These are phyloP conservation scores for Megalops atlanticus DNA, from an alignment of 2,113 vertebrate species.

Conservation along the genomic window DNA sequence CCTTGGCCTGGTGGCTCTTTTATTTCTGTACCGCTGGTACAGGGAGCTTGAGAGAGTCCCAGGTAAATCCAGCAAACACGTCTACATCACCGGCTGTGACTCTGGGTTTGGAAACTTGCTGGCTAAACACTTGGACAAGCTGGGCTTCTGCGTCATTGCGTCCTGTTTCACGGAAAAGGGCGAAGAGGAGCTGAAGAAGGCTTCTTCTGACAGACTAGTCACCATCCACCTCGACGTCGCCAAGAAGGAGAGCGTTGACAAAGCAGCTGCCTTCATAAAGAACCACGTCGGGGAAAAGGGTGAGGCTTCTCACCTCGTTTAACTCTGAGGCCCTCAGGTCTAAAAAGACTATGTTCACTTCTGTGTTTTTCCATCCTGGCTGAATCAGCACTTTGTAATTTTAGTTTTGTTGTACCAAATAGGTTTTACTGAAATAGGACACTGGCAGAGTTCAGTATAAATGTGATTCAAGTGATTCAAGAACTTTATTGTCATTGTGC, in stretches of 20 bases:
- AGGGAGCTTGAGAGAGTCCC: slow-evolving; percentile 55
- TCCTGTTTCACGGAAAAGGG: slow-evolving; percentile 70
- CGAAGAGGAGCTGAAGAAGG: slow-evolving; percentile 65
- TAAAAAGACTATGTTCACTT: too few species aligned
- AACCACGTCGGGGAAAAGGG: slow-evolving; percentile 74
- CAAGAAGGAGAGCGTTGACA: slow-evolving; percentile 66
- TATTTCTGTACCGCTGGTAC: slow-evolving; percentile 59
- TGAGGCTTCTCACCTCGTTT: too few species aligned
- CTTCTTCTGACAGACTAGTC: slow-evolving; percentile 60
- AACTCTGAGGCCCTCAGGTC: too few species aligned
- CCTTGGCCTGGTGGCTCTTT: slow-evolving; percentile 44
- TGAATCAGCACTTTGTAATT: too few species aligned
- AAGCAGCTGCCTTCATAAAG: slow-evolving; percentile 66
- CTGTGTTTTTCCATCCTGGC: too few species aligned
- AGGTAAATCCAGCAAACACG: slow-evolving; percentile 61
- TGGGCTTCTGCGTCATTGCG: slow-evolving; percentile 72
- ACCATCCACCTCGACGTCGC: slow-evolving; percentile 77
- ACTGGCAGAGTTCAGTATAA: too few species aligned
- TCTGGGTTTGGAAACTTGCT: slow-evolving; percentile 69
- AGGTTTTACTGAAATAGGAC: too few species aligned
- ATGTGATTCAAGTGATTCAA: too few species aligned
- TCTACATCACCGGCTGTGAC: slow-evolving; percentile 73
- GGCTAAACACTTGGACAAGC: slow-evolving; percentile 69
- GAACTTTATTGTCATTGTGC: too few species aligned
- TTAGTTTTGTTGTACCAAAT: too few species aligned